Percentiles rank a stretch among this genome's conserved stretches.
These are phyloP conservation scores for Caenorhabditis brenneri DNA, from an alignment of 1,140 invertebrate genomes.

Conservation along the genomic window DNA sequence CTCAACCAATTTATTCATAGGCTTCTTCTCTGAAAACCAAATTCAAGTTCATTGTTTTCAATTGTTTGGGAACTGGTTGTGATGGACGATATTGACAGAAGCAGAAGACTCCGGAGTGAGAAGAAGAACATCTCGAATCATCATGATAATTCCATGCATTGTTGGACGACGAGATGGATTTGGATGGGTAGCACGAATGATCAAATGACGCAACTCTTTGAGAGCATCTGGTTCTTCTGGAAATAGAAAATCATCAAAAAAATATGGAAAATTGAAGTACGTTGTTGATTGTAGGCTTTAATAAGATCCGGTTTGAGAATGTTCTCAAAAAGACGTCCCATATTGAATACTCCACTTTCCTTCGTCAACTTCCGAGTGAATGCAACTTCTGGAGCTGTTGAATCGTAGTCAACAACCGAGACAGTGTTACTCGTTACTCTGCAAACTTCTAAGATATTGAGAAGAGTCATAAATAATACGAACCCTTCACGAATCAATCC, in stretches of 20 bases:
- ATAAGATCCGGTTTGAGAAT: background rate
- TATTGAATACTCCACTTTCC: conserved; percentile 20
- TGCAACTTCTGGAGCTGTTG: conserved; percentile 4
- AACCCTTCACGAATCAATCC: background rate
- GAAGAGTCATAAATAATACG: background rate
- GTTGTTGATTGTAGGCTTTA: background rate
- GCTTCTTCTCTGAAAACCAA: too few relatives aligned
- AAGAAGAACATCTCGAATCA: conserved; percentile 10
- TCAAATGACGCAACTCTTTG: background rate
- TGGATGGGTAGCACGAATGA: background rate
- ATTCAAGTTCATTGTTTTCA: too few relatives aligned
- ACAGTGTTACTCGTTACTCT: conserved; percentile 6
- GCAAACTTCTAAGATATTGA: background rate
- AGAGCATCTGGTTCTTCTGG: background rate
- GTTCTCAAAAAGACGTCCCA: conserved; percentile 15
- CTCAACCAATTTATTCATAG: too few relatives aligned
- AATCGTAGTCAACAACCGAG: background rate
- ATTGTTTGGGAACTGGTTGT: background rate
- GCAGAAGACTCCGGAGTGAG: background rate
- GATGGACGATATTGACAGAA: background rate
- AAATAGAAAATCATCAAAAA: background rate
- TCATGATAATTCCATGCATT: conserved; percentile 1
- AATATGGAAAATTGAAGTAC: background rate
- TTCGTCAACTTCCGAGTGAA: conserved; percentile 9
- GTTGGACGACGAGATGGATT: background rate